phyloP scores from a whole-genome alignment of 2,797 vertebrate species.

The Pelodytes ibericus region DNA sequence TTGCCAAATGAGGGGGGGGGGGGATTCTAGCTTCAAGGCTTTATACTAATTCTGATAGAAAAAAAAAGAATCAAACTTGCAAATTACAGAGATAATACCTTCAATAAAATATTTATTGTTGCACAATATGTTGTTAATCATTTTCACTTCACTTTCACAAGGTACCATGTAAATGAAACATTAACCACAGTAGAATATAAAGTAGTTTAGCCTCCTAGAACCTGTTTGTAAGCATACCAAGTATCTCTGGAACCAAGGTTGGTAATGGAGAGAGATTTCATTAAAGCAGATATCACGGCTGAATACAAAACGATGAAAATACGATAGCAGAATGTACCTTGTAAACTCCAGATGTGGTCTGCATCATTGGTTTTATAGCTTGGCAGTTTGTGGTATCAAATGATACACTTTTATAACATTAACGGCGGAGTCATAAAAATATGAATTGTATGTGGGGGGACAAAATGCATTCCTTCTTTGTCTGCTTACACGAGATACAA shows the following conservation, averaged over 20 bases:
- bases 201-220: constrained; percentile 60
- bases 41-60: constrained; percentile 59
- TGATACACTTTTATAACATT: constrained; percentile 3
- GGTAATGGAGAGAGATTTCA: constrained; percentile 64
- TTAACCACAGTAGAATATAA: constrained; percentile 67
- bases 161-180: constrained; percentile 70
- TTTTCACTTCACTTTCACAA: constrained; percentile 67
- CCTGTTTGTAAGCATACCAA: constrained; percentile 65
- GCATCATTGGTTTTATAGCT: background rate
- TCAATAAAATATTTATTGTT: constrained; percentile 71
- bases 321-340: constrained; percentile 46
- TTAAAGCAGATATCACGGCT: constrained; percentile 60
- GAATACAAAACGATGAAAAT: constrained; percentile 67
- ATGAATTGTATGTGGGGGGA: background rate
- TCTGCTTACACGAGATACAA: no score
- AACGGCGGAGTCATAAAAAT: background rate
- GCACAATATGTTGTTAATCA: constrained; percentile 65
- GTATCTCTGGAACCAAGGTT: constrained; percentile 59
- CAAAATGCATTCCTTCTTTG: background rate
- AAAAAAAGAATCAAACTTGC: constrained; percentile 61
- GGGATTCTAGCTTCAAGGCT: constrained; percentile 60
- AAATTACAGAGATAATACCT: constrained; percentile 66
- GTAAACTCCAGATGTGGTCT: constrained; percentile 16
- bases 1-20: constrained; percentile 51
- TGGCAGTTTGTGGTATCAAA: constrained; percentile 12